Evolutionary conservation across 2,797 vertebrate species (phyloP), one percentile per base, ranked within the genome.

Genomic region (Phalloptychus januarius): DNA sequence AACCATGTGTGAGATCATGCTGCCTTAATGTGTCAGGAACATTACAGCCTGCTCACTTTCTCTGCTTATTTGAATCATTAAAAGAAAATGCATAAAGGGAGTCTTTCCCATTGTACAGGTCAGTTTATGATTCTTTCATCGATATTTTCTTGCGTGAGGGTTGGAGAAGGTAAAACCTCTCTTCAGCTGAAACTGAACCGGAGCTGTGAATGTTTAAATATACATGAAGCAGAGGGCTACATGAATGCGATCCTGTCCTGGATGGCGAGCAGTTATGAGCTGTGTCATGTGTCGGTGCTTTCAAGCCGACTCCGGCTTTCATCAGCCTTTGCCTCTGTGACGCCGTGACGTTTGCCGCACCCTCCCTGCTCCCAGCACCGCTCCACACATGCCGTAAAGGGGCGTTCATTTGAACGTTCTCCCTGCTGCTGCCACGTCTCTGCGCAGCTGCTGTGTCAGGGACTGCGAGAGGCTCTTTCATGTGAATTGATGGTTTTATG

Each of bases 1-100:
- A 90, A 87, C 88, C 91, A 86, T 89, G 93, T 93, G 92, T 85
- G 90, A 90, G 89, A 93, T 93, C 90, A 86, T 87, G 86, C 89
- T 82, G 86, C 88, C 85, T 85, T 90, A 91, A 92, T 91, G 91
- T 92, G 91, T 93, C 91, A 82, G 82, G 86, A 88, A 82, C 87
- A 88, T 88, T 88, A 75, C 84, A 91, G 84, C 86, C 84, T 83
- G 87, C 86, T 91, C 76, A 63, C 46, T 86, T 71, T 85, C 88
- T 79, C 71, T 83, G 74, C 88, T 86, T 84, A 87, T 92, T 91
- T 72, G 86, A 90, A 91, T 42, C 38, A 77, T 82, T 71, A 44
- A 78, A 76, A 61, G 81, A 76, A 83, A 74, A 88, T 81, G 86
- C 65, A 75, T 71, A 72, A 84, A 81, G 61, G 75, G 50, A 78